Conservation (phyloP, 2,113 vertebrate species). For the Daboia siamensis region DNA sequence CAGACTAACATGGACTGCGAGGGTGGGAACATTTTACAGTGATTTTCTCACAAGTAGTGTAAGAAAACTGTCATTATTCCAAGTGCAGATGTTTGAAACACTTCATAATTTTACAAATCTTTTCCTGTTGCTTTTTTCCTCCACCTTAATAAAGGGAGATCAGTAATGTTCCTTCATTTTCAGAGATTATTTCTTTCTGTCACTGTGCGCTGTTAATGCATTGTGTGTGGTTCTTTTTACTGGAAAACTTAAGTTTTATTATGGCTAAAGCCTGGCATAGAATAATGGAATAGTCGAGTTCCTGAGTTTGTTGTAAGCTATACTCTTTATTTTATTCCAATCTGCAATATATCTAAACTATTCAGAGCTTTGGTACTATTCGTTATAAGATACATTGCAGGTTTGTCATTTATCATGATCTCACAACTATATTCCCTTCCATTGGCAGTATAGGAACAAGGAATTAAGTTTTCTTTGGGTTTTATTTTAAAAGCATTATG, state of each 20-base stretch:
- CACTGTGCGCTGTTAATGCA: not conserved
- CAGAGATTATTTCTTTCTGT: not conserved
- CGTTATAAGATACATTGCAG: not conserved
- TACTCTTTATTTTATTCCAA: not conserved
- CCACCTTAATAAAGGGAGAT: not conserved
- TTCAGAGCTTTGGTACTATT: no score
- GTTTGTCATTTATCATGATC: not conserved
- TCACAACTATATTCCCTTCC: not conserved
- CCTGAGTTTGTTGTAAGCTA: not conserved
- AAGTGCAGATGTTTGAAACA: not conserved
- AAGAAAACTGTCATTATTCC: not conserved
- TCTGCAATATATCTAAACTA: not conserved
- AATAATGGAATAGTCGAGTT: not conserved
- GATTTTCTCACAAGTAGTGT: no score
- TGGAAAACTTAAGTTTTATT: not conserved
- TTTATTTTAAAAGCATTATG: not conserved
- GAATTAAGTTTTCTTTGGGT: not conserved
- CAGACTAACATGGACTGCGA: not conserved
- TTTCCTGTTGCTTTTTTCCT: not conserved
- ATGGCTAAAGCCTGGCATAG: not conserved
- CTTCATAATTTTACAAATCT: not conserved
- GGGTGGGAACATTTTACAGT: not conserved
- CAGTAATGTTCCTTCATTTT: not conserved
- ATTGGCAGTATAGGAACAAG: not conserved
- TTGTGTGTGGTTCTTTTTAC: not conserved